phyloP scores from a whole-genome alignment of 2,113 vertebrate genomes.

The Etheostoma spectabile region DNA sequence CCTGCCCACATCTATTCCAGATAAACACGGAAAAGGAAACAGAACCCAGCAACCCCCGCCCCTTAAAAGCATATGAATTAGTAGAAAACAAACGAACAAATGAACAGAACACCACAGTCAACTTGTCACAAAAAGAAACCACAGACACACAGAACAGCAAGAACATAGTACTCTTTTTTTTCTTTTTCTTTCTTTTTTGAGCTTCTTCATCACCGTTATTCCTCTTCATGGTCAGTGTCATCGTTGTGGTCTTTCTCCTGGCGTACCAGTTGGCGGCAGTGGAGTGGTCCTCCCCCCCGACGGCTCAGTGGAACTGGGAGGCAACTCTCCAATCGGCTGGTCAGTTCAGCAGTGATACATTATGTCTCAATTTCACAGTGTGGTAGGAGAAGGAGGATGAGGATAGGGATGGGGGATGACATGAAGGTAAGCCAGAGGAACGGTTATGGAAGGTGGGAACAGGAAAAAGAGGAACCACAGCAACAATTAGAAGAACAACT shows the following conservation, averaged over 20 bases:
- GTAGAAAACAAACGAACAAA: constrained; percentile 83
- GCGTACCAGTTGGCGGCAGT: constrained; percentile 60
- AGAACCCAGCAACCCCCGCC: constrained; percentile 61
- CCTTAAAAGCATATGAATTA: constrained; percentile 80
- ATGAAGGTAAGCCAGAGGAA: constrained; percentile 37
- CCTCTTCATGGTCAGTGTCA: constrained; percentile 67
- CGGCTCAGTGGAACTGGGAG: constrained; percentile 76
- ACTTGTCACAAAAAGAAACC: constrained; percentile 85
- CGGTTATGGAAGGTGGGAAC: constrained; percentile 49
- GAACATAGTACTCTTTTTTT: constrained; percentile 80
- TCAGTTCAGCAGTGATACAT: constrained; percentile 80
- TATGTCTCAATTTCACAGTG: constrained; percentile 85
- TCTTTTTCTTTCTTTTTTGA: constrained; percentile 46
- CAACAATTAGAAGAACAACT: constrained; percentile 78
- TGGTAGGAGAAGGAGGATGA: constrained; percentile 72
- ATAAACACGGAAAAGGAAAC: constrained; percentile 71
- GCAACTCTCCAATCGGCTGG: constrained; percentile 68
- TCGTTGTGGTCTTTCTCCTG: constrained; percentile 63
- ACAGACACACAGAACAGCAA: constrained; percentile 87
- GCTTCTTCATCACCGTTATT: constrained; percentile 64
- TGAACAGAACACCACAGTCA: constrained; percentile 84
- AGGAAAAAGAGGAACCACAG: constrained; percentile 70
- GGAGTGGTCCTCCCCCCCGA: constrained; percentile 53
- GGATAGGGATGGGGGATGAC: constrained; percentile 23
- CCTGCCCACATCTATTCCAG: constrained; percentile 45